These are phyloP conservation scores for Poecilobothrus nobilitatus DNA, from an alignment of 2,888 invertebrate genomes.

Conservation along the genomic window DNA sequence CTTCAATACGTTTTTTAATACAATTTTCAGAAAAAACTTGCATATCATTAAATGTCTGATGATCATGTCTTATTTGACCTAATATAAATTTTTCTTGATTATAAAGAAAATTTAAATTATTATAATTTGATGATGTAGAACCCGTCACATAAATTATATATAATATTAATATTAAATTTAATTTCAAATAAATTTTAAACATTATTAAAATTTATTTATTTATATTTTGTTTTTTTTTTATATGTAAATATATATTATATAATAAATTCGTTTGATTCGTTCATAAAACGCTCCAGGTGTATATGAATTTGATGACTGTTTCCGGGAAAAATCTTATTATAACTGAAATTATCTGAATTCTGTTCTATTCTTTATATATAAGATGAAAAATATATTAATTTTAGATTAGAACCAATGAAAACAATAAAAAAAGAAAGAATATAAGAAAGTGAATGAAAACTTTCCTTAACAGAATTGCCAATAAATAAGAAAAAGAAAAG, in stretches of 20 bases:
- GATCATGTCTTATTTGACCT: background rate
- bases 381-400: too few species aligned
- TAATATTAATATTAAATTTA: background rate
- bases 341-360: background rate
- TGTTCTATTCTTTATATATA: background rate
- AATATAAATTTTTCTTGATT: conserved; percentile 1
- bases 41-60: background rate
- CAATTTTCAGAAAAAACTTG: background rate
- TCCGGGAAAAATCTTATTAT: background rate
- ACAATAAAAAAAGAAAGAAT: too few species aligned
- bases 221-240: background rate
- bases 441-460: too few species aligned
- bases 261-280: background rate
- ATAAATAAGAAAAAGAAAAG: too few species aligned
- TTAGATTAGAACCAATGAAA: too few species aligned
- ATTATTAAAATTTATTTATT: background rate
- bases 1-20: background rate
- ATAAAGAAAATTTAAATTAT: background rate
- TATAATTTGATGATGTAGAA: background rate
- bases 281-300: background rate
- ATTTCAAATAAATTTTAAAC: background rate
- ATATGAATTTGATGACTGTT: background rate
- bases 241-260: too few species aligned
- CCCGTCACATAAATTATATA: background rate
- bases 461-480: too few species aligned